These are phyloP conservation scores for Rhyacophila brunnea DNA, from an alignment of 1,140 invertebrate species.

Conservation along the genomic window DNA sequence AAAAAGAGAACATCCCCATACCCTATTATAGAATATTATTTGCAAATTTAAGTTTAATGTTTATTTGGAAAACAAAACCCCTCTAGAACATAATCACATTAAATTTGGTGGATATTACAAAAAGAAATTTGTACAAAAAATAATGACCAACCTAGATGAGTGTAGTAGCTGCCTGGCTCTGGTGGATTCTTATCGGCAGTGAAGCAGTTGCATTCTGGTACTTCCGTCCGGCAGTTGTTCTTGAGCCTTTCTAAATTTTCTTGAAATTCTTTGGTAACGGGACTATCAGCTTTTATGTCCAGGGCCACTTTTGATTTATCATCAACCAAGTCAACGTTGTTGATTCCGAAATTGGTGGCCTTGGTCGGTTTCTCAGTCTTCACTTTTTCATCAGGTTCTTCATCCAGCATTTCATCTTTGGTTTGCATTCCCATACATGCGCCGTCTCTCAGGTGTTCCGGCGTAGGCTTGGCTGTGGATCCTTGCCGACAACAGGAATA, in stretches of 20 bases:
- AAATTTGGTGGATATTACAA: too few relatives aligned
- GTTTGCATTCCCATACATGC: conserved; percentile 70
- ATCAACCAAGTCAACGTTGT: conserved; percentile 42
- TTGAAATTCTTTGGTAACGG: conserved; percentile 54
- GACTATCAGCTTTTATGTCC: conserved; percentile 33
- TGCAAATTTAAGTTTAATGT: too few relatives aligned
- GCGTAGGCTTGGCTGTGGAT: conserved; percentile 65
- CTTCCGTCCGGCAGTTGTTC: conserved; percentile 73
- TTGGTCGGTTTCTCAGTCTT: conserved; percentile 38
- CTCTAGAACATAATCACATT: too few relatives aligned
- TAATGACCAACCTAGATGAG: conserved; percentile 70
- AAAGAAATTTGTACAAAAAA: too few relatives aligned
- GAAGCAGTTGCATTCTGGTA: conserved; percentile 82
- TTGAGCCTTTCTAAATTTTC: conserved; percentile 64
- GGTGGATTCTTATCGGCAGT: conserved; percentile 75
- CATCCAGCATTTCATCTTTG: conserved; percentile 65
- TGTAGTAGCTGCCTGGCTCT: conserved; percentile 84
- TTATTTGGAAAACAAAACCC: too few relatives aligned
- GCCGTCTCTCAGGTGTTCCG: conserved; percentile 70
- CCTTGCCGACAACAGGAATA: conserved; percentile 71
- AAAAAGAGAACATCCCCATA: too few relatives aligned
- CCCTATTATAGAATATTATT: too few relatives aligned
- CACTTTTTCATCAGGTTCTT: conserved; percentile 43
- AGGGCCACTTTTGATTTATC: conserved; percentile 39
- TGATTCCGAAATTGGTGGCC: conserved; percentile 33